Evolutionary conservation across 2,888 invertebrate genomes (phyloP).

Genomic region (Glaucopsyche alexis): DNA sequence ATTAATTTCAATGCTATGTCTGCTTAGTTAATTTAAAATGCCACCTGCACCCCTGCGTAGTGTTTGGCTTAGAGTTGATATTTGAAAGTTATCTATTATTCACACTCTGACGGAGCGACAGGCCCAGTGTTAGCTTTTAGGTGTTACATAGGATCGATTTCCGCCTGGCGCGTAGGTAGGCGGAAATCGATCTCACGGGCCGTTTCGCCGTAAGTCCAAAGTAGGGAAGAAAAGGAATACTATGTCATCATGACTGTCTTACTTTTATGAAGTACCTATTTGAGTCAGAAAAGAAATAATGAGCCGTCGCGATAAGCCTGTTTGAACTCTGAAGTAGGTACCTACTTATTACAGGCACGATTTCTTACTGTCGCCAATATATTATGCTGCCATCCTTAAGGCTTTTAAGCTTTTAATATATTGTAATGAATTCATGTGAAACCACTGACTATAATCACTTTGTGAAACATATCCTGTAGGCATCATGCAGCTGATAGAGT

Average conservation of each 20-base stretch:
- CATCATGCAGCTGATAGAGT: no score
- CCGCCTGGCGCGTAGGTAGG: no score
- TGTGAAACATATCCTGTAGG: no score
- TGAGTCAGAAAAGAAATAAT: background rate
- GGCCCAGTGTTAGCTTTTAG: background rate
- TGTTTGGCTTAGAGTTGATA: background rate
- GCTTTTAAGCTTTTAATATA: no score
- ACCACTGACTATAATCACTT: no score
- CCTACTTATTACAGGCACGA: no score
- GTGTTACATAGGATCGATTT: conserved; percentile 1
- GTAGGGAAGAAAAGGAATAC: background rate
- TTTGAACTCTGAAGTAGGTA: no score
- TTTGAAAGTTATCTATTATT: conserved; percentile 12
- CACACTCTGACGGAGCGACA: background rate
- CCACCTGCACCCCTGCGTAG: background rate
- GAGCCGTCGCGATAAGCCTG: no score
- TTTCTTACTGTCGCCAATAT: no score
- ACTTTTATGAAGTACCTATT: background rate
- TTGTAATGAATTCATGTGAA: no score
- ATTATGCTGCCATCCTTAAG: no score
- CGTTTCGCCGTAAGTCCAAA: background rate
- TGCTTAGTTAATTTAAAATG: background rate
- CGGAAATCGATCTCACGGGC: background rate
- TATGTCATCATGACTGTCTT: background rate
- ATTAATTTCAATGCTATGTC: background rate